Percentiles rank a stretch among this genome's conserved stretches.
phyloP scores from a whole-genome alignment of 2,113 vertebrate species.

The Sphyrna mokarran region DNA sequence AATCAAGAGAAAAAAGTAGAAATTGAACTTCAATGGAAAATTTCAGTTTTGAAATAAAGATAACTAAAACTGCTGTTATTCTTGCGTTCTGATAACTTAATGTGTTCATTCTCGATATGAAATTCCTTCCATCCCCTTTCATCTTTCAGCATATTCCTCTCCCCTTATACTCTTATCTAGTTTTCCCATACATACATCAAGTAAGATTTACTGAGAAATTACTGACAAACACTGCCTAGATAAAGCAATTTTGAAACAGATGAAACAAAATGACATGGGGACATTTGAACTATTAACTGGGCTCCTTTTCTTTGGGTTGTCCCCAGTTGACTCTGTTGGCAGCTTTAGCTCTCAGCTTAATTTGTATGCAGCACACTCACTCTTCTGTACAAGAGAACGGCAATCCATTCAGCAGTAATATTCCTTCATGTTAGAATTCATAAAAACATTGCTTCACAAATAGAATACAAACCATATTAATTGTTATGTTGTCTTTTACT shows the following conservation, averaged over 20 bases:
- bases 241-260: too few species aligned
- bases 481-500: neutral
- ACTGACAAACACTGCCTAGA: neutral
- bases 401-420: neutral
- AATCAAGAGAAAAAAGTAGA: neutral
- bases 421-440: neutral
- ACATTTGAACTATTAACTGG: neutral
- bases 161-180: neutral
- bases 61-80: neutral
- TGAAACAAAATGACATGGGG: neutral
- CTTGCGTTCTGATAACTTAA: neutral
- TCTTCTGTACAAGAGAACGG: too few species aligned
- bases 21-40: neutral
- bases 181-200: neutral
- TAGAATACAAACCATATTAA: neutral
- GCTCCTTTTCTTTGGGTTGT: neutral
- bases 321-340: neutral
- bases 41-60: neutral
- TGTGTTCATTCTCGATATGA: neutral
- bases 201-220: too few species aligned
- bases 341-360: neutral
- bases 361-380: neutral
- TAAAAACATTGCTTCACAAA: neutral
- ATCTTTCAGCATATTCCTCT: neutral
- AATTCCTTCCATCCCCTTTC: neutral